phyloP scores from a whole-genome alignment of 2,888 invertebrate species.

The Cheilosia grossa region DNA sequence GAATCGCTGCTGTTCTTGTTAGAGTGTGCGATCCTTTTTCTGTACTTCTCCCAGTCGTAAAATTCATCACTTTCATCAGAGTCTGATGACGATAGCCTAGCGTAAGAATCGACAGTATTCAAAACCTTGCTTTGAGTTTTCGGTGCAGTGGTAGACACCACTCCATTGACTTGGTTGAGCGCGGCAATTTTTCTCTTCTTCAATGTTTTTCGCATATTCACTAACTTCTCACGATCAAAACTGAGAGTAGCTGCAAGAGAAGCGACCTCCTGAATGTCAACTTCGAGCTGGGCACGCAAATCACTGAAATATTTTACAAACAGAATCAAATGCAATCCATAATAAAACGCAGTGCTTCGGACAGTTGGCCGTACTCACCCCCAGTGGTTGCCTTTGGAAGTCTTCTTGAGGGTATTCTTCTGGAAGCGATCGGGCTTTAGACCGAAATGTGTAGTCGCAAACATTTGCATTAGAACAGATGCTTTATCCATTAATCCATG shows the following conservation, averaged over 20 bases:
- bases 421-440: slow-evolving; percentile 89
- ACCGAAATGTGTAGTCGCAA: slow-evolving; percentile 96
- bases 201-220: slow-evolving; percentile 78
- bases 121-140: slow-evolving; percentile 35
- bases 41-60: slow-evolving; percentile 80
- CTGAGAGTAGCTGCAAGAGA: slow-evolving; percentile 81
- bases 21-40: slow-evolving; percentile 78
- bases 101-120: slow-evolving; percentile 62
- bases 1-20: slow-evolving; percentile 80
- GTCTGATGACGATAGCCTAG: slow-evolving; percentile 82
- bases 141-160: slow-evolving; percentile 75
- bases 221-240: slow-evolving; percentile 80
- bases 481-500: slow-evolving; percentile 91
- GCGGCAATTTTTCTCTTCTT: slow-evolving; percentile 84
- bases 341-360: slow-evolving; percentile 36
- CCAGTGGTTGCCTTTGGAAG: slow-evolving; percentile 95
- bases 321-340: slow-evolving; percentile 59
- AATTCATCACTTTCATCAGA: slow-evolving; percentile 80
- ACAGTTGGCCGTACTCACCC: slow-evolving; percentile 84
- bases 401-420: slow-evolving; percentile 92
- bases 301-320: slow-evolving; percentile 89
- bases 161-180: slow-evolving; percentile 76
- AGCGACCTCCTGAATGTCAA: slow-evolving; percentile 82
- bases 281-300: slow-evolving; percentile 94
- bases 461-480: slow-evolving; percentile 95